These are phyloP conservation scores for Cynopterus sphinx DNA, from an alignment of 2,797 vertebrate species.

Conservation along the genomic window DNA sequence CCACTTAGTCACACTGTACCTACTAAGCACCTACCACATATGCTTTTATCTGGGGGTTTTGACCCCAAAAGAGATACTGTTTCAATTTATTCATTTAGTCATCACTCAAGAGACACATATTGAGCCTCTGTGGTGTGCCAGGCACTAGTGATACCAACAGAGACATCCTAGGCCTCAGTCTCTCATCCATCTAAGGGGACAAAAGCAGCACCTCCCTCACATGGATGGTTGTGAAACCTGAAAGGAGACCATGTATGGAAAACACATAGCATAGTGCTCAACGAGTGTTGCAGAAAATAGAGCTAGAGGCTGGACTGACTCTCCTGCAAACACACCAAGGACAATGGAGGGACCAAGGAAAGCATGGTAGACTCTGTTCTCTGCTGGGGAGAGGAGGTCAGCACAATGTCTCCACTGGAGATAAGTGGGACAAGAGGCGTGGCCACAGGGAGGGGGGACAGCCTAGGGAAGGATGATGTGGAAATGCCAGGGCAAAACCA, in stretches of 20 bases:
- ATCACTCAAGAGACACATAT: neutral
- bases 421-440: neutral
- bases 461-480: neutral
- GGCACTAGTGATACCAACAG: neutral
- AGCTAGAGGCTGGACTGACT: accelerated
- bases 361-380: neutral
- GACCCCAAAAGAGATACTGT: neutral
- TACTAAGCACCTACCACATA: neutral
- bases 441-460: neutral
- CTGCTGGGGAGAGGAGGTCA: neutral
- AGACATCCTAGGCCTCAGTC: neutral
- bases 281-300: neutral
- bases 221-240: neutral
- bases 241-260: neutral
- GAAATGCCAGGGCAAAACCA: neutral
- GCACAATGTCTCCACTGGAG: neutral
- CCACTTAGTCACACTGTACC: neutral
- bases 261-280: neutral
- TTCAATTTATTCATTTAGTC: neutral
- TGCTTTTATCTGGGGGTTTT: neutral
- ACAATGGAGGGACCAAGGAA: neutral
- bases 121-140: neutral
- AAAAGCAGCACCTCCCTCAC: neutral
- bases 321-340: neutral
- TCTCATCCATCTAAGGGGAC: neutral